These are phyloP conservation scores for Aphelenchoides avenae DNA, from an alignment of 1,140 invertebrate genomes.

Conservation along the genomic window DNA sequence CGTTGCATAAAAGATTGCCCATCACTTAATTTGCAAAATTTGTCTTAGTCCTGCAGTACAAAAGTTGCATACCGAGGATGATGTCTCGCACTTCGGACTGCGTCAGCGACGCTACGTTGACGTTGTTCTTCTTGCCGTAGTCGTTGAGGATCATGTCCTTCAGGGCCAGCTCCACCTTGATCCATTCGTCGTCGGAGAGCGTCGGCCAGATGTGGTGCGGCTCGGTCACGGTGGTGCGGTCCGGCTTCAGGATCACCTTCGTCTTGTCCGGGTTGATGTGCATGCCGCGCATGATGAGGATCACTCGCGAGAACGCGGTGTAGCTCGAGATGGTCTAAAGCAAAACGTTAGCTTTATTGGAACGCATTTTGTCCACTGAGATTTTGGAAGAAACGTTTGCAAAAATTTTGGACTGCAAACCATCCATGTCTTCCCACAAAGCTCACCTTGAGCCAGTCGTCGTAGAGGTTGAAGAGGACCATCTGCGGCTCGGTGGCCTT, in stretches of 20 bases:
- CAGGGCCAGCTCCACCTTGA: constrained; percentile 94
- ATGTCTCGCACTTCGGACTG: constrained; percentile 99
- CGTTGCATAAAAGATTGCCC: too few relatives aligned
- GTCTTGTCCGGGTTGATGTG: constrained; percentile 99
- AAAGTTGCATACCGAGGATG: constrained; percentile 98
- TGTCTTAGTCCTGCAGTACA: too few relatives aligned
- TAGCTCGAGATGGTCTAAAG: constrained; percentile 55
- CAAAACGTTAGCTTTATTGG: too few relatives aligned
- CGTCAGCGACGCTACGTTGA: constrained; percentile 94
- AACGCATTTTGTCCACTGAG: too few relatives aligned
- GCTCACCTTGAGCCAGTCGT: constrained; percentile 88
- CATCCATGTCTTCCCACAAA: too few relatives aligned
- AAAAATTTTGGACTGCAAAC: constrained; percentile 15
- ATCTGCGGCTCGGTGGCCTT: constrained; percentile 99
- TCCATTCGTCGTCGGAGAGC: constrained; percentile 95
- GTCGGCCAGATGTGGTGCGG: constrained; percentile 99
- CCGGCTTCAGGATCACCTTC: constrained; percentile 94
- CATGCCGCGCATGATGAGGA: constrained; percentile 88
- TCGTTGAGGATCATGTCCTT: constrained; percentile 98
- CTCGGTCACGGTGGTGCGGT: constrained; percentile 97
- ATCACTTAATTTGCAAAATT: too few relatives aligned
- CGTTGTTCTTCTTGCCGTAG: constrained; percentile 99
- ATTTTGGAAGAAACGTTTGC: too few relatives aligned
- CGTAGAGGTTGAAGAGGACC: constrained; percentile 98
- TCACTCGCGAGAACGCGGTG: constrained; percentile 87